Evolutionary conservation across 2,888 invertebrate genomes (phyloP).

Genomic region (Marronus borbonicus): DNA sequence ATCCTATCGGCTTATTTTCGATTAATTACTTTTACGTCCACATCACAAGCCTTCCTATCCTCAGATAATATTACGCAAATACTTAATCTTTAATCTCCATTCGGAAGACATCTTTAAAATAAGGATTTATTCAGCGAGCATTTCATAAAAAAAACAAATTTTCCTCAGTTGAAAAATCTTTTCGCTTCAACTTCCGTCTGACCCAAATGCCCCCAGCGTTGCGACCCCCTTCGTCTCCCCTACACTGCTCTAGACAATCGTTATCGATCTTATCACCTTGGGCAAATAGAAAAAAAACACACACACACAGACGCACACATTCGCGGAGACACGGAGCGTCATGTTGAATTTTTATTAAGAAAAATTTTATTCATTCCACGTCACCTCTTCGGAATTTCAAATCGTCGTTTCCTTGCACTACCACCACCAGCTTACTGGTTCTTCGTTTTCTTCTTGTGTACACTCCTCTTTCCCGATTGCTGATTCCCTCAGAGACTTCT

Average conservation of each 20-base stretch:
- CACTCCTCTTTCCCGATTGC: too few relatives aligned
- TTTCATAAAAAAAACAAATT: not conserved
- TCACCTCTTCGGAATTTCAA: slow-evolving; percentile 13
- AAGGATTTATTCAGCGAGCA: not conserved
- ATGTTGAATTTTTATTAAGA: slow-evolving; percentile 34
- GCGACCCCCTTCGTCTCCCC: not conserved
- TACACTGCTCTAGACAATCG: slow-evolving; percentile 17
- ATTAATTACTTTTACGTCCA: too few relatives aligned
- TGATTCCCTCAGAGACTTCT: not conserved
- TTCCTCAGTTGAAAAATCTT: not conserved
- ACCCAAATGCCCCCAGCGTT: not conserved
- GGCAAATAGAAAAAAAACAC: slow-evolving; percentile 25
- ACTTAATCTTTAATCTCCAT: too few relatives aligned
- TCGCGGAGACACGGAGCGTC: not conserved
- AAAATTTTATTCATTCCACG: slow-evolving; percentile 38
- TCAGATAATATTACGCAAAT: too few relatives aligned
- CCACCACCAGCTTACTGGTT: not conserved
- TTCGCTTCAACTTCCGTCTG: slow-evolving; percentile 5
- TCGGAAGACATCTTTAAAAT: too few relatives aligned
- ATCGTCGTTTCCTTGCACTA: slow-evolving; percentile 1
- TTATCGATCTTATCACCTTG: slow-evolving; percentile 36
- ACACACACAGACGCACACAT: not conserved
- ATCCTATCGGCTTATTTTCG: too few relatives aligned
- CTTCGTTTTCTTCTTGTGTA: not conserved
- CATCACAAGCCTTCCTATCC: too few relatives aligned